Base-by-base conservation (phyloP, 92 coral and sea anemone species). In the Phymanthus crucifer region DNA sequence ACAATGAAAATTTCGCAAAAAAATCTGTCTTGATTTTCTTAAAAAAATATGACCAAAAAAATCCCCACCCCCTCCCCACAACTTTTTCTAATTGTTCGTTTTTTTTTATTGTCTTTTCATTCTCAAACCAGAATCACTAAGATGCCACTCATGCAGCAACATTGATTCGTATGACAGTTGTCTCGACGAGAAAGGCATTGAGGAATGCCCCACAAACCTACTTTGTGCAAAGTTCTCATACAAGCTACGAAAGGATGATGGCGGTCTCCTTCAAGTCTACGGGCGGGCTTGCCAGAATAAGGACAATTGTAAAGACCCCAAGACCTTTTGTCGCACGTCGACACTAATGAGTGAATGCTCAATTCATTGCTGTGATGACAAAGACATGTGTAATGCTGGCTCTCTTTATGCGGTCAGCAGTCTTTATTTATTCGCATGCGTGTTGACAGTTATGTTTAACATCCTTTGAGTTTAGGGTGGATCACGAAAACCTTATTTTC, bases 201-300 rank as follows among this genome's bases (percentile, higher is more conserved):
- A 82, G 40, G 37, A 65, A 19, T 83, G 87, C 24, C 68, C 71
- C 10, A 77, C 58, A 19, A 57, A 40, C 50, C 24, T 75, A 33
- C 16, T 56, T 32, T 89, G 89, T 46, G 83, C 86, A 12, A 89
- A 81, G 78, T 81, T 57, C 56, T 80, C 78, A 74, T 89, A 89
- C 86, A 77, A 80, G 29, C 58, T 82, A 48, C 50, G 64, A 17
- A 65, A 38, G 34, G 73, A 50, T 27, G 78, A 73, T 56, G 77
- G 70, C 21, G 52, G 43, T 17, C 68, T 37, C 12, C 66, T 58
- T 19, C 48, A 61, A 61, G 86, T 82, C 14, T 82, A 73, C 32
- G 86, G 80, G 17, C 79, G 80, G 6, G 86, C 86, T 1, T 82
- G 86, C 46, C 86, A 82, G 26, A 47, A 31, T 24, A 61, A 71